Conservation (phyloP, 2,797 vertebrate species). For the Anomalospiza imberbis region DNA sequence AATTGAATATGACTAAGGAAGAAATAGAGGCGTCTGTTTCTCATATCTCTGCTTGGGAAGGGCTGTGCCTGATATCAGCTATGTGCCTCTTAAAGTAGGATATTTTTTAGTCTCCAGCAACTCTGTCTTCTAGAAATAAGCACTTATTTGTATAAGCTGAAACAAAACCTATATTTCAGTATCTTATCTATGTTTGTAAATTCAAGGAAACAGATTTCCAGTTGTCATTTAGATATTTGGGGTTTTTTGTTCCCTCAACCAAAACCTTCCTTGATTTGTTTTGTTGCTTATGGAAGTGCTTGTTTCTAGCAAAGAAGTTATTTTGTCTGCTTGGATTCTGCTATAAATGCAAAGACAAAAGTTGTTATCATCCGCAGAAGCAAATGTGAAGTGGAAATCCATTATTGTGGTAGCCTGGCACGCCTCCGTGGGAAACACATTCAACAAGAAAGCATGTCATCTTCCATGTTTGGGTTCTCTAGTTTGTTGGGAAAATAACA, state of each 20-base stretch:
- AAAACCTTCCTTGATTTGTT: not conserved
- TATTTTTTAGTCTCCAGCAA: conserved; percentile 27
- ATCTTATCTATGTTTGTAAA: conserved; percentile 31
- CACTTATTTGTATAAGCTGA: conserved; percentile 13
- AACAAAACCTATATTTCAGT: conserved; percentile 18
- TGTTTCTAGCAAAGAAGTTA: not conserved
- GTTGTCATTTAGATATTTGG: not conserved
- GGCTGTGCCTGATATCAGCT: conserved; percentile 11
- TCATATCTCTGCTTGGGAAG: not conserved
- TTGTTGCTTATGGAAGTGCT: not conserved
- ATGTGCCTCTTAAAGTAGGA: conserved; percentile 10
- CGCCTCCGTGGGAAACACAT: not conserved
- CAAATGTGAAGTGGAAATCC: not conserved
- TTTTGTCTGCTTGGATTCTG: not conserved
- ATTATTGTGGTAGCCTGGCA: not conserved
- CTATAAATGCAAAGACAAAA: not conserved
- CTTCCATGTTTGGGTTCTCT: not conserved
- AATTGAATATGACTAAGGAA: not conserved
- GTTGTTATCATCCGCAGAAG: not conserved
- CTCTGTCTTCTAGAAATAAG: conserved; percentile 8
- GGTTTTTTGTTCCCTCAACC: not conserved
- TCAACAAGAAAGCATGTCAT: not conserved
- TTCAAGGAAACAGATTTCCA: conserved; percentile 2
- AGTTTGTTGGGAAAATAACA: not conserved
- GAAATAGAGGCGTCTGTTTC: not conserved